Percentiles rank a stretch among this genome's conserved stretches.
phyloP scores from a whole-genome alignment of 2,797 vertebrate genomes.

The Ctenopoma kingsleyae region DNA sequence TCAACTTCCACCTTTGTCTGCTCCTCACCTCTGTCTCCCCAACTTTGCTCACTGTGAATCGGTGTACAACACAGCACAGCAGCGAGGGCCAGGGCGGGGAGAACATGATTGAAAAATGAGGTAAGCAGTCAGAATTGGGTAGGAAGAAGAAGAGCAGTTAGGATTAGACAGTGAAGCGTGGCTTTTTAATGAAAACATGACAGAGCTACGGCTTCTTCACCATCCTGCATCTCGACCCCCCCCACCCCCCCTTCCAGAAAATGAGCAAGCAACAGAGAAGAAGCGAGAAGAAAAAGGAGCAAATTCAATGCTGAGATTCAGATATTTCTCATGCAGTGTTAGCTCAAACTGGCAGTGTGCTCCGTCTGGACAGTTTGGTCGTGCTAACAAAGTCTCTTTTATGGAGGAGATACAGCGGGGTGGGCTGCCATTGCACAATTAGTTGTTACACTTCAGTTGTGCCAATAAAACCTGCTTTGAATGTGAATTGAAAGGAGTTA shows the following conservation, averaged over 20 bases:
- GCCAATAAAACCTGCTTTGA: slow-evolving; percentile 79
- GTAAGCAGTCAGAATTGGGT: slow-evolving; percentile 79
- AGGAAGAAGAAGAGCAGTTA: slow-evolving; percentile 72
- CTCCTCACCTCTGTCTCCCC: slow-evolving; percentile 42
- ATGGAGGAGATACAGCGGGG: slow-evolving; percentile 52
- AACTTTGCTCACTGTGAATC: slow-evolving; percentile 44
- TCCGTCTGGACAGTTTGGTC: slow-evolving; percentile 62
- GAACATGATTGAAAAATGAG: slow-evolving; percentile 76
- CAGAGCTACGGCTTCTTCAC: slow-evolving; percentile 65
- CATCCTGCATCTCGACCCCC: slow-evolving; percentile 38
- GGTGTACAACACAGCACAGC: slow-evolving; percentile 20
- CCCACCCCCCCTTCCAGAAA: slow-evolving; percentile 38
- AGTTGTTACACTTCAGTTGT: slow-evolving; percentile 67
- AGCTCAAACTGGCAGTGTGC: slow-evolving; percentile 54
- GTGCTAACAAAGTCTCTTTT: slow-evolving; percentile 77
- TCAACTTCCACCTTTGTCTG: slow-evolving; percentile 42
- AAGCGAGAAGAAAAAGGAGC: slow-evolving; percentile 20
- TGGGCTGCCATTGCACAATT: slow-evolving; percentile 61
- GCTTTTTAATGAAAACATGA: slow-evolving; percentile 89
- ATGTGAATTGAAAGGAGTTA: slow-evolving; percentile 77
- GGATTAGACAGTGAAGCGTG: slow-evolving; percentile 86
- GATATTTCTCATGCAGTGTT: slow-evolving; percentile 64
- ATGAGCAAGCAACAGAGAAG: slow-evolving; percentile 46
- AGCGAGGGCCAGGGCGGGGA: slow-evolving; percentile 36
- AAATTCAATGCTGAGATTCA: slow-evolving; percentile 49